Base-by-base conservation (phyloP, 2,888 invertebrate species). In the Agrotis exclamationis region DNA sequence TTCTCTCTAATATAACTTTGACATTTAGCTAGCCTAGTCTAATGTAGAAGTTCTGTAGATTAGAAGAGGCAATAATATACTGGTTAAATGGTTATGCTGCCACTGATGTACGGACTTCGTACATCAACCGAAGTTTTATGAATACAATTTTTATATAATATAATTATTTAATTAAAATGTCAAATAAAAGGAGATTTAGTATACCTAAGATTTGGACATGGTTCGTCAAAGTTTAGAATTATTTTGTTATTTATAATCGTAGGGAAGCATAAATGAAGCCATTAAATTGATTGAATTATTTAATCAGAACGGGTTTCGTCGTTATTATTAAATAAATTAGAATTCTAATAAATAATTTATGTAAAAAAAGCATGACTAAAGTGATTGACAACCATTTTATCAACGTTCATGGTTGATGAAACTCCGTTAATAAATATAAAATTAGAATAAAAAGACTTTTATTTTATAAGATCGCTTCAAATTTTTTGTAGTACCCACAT, bases 111-210 rank as follows among this genome's bases (percentile, higher is more conserved):
- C 44, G 16, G 22, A 24, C 39, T 22, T 22, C 54, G 16, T 54
- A 63, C 47, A 54, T 45, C 28, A 57, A 24, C 6, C 20, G 20
- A 51, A 63, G 20, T 81, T 79, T 53, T 63, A 68, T 58, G 45
- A 64, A 33, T 44, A 59, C 58, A 62, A 62, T 60, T n/a, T 28
- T 24, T 3, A 3, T 24, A 24, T 28, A 5, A 28, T 28, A 28
- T 28, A 28, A 1, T 28, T 28, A 28, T 28, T 28, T 28, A 28
- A 28, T 63, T 56, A 48, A 47, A 33, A 16, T 13, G 63, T 45
- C 58, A 47, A 50, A 64, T 59, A 20, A 53, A 51, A 7, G 18
- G 4, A 54, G 14, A 58, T 39, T 66, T 63, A 50, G 39, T 47
- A 45, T 11, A 2, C n/a, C n/a, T n/a, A n/a, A n/a, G 18, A 28